Evolutionary conservation across 2,113 vertebrate species (phyloP), one percentile per base, ranked within the genome.

Genomic region (Petrocephalus microphthalmus): DNA sequence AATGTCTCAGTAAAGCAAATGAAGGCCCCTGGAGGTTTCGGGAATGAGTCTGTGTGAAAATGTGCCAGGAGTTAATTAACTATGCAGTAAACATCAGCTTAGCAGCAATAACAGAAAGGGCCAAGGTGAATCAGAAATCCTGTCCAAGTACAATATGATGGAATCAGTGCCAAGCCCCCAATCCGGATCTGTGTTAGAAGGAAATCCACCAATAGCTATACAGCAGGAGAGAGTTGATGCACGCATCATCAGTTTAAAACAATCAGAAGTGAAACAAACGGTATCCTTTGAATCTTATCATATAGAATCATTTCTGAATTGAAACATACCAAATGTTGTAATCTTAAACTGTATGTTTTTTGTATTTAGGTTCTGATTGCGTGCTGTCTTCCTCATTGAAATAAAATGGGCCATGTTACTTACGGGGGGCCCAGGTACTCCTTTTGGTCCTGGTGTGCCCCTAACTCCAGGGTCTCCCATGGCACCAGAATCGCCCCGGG

Each of bases 401-500:
- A 71, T 71, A 7, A 81, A 15, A 37, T 8, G 49, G 20, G 51
- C 25, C 22, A 25, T 33, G 52, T 64, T 74, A 93, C 95, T 92
- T 92, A 96, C 96, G 87, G 92, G 17, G 56, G 92, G 87, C 86
- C 96, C 96, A 25, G 47, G 92, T 1, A 89, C 83, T 91, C 96
- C 96, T 91, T 95, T 95, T 3, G 92, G 85, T 87, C 96, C 96
- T 0, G 90, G 88, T 83, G 17, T 88, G 22, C 96, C 96, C 87
- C 84, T 92, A n/a, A 91, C 89, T 1, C 96, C 96, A 0, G 19
- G 71, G 88, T 96, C 95, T 49, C 95, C 96, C 0, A 56, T 47
- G 0, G 91, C 67, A 2, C 95, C 96, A 1, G 85, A 78, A 10
- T 92, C 90, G 78, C 96, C 95, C 91, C 95, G 94, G 87, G 93